Conservation (phyloP, 2,888 invertebrate species). For the Ceriagrion tenellum region DNA sequence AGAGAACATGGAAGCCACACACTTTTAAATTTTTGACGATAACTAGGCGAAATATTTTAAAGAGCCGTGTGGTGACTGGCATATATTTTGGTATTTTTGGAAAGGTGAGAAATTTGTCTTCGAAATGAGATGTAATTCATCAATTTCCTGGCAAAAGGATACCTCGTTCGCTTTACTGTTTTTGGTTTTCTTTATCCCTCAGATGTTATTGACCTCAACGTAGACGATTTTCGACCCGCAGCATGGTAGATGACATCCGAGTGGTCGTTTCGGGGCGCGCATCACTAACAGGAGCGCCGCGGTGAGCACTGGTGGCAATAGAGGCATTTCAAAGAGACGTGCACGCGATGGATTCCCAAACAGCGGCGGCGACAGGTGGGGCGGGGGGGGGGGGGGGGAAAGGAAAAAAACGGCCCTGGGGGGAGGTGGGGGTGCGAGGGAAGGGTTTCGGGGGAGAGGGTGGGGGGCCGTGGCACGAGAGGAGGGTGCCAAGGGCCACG, state of each 20-base stretch:
- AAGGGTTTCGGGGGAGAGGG: background rate
- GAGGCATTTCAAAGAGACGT: background rate
- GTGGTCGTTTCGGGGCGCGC: background rate
- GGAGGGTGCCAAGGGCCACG: background rate
- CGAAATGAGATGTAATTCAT: too few relatives aligned
- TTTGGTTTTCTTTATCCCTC: too few relatives aligned
- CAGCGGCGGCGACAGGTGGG: background rate
- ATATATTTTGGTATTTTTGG: too few relatives aligned
- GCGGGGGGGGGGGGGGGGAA: background rate
- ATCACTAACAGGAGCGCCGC: background rate
- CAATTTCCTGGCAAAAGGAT: too few relatives aligned
- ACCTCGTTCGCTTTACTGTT: too few relatives aligned
- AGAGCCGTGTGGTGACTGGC: too few relatives aligned
- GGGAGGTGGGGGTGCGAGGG: background rate
- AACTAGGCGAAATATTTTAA: too few relatives aligned
- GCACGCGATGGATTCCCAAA: constrained; percentile 19
- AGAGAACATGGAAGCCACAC: too few relatives aligned
- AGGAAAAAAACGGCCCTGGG: background rate
- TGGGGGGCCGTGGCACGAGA: background rate
- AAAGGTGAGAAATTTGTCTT: too few relatives aligned
- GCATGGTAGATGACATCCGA: background rate
- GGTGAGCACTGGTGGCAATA: background rate
- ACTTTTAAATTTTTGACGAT: too few relatives aligned
- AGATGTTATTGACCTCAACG: too few relatives aligned
- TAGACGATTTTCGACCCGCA: too few relatives aligned